Evolutionary conservation across 2,797 vertebrate genomes (phyloP), one percentile per base, ranked within the genome.

Genomic region (Gymnoscopelus braueri): DNA sequence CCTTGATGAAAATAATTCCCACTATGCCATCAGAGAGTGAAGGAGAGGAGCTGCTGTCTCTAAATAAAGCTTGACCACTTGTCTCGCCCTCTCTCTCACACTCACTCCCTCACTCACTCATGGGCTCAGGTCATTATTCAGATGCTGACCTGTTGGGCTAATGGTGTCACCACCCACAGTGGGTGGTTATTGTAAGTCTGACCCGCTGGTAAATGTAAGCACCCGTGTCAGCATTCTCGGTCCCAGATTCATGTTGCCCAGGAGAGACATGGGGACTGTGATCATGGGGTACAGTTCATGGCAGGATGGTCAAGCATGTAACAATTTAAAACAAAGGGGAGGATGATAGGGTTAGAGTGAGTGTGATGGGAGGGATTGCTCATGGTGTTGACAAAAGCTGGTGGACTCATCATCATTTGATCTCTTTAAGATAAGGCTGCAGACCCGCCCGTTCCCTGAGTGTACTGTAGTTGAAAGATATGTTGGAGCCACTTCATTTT

Each of bases 401-500:
- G 63, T 10, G 44, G 11, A 4, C 49, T 7, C 24, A 5, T 68
- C 19, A 62, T 62, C 47, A 13, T 54, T 64, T 76, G 82, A 77
- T 23, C 39, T 44, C 39, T 44, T 59, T 68, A 23, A 60, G 80
- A 81, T 81, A 78, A 84, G 56, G 75, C 71, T 14, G 60, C n/a
- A 57, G 74, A 60, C 9, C 47, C 0, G 35, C 62, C n/a, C n/a
- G 11, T 72, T 62, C n/a, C 56, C 49, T 3, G 13, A 67, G 75
- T 49, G 44, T 78, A 77, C 19, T 74, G 77, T 72, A 75, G 77
- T 44, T 50, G 24, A 52, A 10, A 58, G 63, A 67, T 80, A 71
- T 5, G 8, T 7, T n/a, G 9, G 63, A 80, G 58, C 74, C 68
- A 69, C 71, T 78, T 79, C 60, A 72, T 75, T 67, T 79, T 84